These are phyloP conservation scores for Apodemia duryi DNA, from an alignment of 2,888 invertebrate species.

Conservation along the genomic window DNA sequence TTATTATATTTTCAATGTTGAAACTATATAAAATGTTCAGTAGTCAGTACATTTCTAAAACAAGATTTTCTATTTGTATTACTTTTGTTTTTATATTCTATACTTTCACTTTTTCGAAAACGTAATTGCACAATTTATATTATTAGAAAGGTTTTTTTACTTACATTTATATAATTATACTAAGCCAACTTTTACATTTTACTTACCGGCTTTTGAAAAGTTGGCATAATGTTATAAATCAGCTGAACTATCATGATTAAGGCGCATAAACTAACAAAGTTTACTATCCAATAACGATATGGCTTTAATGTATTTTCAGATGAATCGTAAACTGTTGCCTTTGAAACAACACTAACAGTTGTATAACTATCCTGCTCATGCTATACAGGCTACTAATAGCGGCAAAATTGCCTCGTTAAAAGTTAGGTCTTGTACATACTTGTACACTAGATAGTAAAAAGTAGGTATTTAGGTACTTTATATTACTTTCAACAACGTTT, in stretches of 20 bases:
- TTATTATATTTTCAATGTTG: neutral
- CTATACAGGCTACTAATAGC: slow-evolving; percentile 21
- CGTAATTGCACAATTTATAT: neutral
- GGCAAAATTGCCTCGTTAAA: slow-evolving; percentile 6
- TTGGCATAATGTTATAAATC: slow-evolving; percentile 3
- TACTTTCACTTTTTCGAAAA: neutral
- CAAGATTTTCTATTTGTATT: too few relatives aligned
- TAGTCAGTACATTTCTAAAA: too few relatives aligned
- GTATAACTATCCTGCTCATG: slow-evolving; percentile 19
- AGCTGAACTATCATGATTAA: neutral
- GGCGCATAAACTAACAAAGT: slow-evolving; percentile 2
- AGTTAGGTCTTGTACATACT: neutral
- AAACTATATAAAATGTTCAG: neutral
- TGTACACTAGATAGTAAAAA: neutral
- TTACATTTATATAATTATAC: neutral
- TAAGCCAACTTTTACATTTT: neutral
- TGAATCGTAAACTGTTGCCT: slow-evolving; percentile 23
- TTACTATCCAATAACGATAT: slow-evolving; percentile 13
- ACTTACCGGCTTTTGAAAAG: neutral
- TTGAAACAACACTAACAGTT: slow-evolving; percentile 18
- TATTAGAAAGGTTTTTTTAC: neutral
- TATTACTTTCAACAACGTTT: neutral
- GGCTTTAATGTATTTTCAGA: slow-evolving; percentile 14
- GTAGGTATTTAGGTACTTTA: neutral
- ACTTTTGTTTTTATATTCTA: neutral